Evolutionary conservation across 2,888 invertebrate genomes (phyloP).

Genomic region (Eupithecia pulchellata): DNA sequence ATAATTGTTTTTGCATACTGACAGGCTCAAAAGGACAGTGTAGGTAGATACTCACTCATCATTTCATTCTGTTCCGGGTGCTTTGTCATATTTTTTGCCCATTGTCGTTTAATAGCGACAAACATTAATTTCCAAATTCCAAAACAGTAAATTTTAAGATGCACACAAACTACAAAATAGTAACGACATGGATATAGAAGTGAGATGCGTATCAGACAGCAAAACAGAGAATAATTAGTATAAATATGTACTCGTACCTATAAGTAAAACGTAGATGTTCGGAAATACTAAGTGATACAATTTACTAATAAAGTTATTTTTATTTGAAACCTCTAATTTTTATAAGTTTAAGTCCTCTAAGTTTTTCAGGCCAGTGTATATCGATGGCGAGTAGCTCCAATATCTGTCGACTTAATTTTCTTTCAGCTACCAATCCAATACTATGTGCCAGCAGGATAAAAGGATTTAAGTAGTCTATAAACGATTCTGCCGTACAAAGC

Average conservation of each 20-base stretch:
- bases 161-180: neutral
- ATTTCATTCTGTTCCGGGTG: slow-evolving; percentile 26
- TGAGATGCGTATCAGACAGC: no score
- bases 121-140: neutral
- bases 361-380: no score
- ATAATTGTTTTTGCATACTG: slow-evolving; percentile 59
- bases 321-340: no score
- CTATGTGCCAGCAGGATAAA: neutral
- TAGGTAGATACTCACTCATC: slow-evolving; percentile 20
- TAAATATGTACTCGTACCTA: no score
- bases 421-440: neutral
- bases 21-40: slow-evolving; percentile 43
- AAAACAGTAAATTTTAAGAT: slow-evolving; percentile 2
- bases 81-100: slow-evolving; percentile 29
- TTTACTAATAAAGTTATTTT: no score
- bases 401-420: neutral
- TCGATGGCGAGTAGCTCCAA: neutral
- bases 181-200: no score
- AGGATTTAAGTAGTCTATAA: neutral
- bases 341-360: no score
- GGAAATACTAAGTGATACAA: no score
- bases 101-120: slow-evolving; percentile 1
- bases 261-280: no score
- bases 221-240: no score
- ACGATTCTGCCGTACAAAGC: neutral